Base-by-base conservation (phyloP, 2,113 vertebrate genomes). In the Bubalus kerabau region DNA sequence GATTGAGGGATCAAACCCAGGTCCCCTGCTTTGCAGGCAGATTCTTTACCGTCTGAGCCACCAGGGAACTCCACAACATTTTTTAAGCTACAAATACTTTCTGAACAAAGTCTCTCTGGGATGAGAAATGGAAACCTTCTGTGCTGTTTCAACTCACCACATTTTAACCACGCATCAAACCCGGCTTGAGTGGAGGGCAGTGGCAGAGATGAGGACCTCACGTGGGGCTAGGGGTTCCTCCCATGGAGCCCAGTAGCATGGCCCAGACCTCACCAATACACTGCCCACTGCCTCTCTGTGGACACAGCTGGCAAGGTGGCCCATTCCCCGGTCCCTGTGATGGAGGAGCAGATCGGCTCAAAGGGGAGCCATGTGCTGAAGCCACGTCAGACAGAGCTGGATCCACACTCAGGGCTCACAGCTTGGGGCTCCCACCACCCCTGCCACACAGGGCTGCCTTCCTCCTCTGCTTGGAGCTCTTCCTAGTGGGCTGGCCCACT, bases 231-330 rank as follows among this genome's bases (percentile, higher is more conserved):
- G 0, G 19, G 32, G 19, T 23, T 5, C 3, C 40, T 0, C 5
- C 89, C 17, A 1, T 0, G 7, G 50, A 56, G 30, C 74, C 57
- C 9, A 7, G 74, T 0, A 5, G 46, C 50, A 5, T 0, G 0
- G 26, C 43, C 50, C 80, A 8, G 76, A 59, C 36, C 48, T 32
- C 0, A 2, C 54, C 5, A 2, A 5, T 40, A n/a, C 50, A 7
- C 0, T 7, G 6, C 46, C 57, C 28, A 6, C 36, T 2, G 17
- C 59, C 54, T 0, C 6, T 1, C 2, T 10, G 4, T 4, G 11
- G 24, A 14, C 19, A 54, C 2, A 26, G 57, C 23, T 1, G 1
- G 48, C 1, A 0, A 11, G 28, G 28, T 4, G 8, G 16, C 71
- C 59, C 2, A 19, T 11, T 43, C 43, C 71, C 11, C 0, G 4